Conservation (phyloP, 2,113 vertebrate species). For the Typhlomys cinereus region DNA sequence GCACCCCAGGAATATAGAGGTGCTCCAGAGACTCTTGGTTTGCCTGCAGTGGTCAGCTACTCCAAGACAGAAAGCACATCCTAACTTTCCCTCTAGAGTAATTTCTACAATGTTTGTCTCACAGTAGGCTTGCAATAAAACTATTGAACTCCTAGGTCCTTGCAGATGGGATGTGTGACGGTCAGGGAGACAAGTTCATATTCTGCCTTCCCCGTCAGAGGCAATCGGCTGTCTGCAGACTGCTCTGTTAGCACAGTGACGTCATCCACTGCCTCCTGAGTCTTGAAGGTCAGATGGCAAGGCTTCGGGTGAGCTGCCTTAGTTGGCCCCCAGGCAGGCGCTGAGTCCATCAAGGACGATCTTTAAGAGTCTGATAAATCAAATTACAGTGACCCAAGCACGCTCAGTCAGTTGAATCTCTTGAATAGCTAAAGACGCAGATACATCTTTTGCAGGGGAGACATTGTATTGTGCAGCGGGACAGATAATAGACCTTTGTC, state of each 20-base stretch:
- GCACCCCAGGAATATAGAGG: neutral
- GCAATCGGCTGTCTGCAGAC: neutral
- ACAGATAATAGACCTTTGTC: conserved; percentile 85
- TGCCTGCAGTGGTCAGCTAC: neutral
- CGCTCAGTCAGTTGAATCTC: conserved; percentile 83
- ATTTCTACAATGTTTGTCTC: neutral
- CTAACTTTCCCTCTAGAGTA: neutral
- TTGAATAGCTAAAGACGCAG: conserved; percentile 83
- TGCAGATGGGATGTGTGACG: neutral
- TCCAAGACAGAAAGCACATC: neutral
- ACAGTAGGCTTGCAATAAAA: neutral
- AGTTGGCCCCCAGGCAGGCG: neutral
- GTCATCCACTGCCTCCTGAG: neutral
- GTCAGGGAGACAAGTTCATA: neutral
- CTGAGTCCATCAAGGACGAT: conserved; percentile 78
- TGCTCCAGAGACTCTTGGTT: neutral
- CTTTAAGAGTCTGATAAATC: conserved; percentile 81
- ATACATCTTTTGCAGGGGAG: conserved; percentile 83
- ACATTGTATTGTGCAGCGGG: conserved; percentile 84
- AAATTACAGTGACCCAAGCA: conserved; percentile 79
- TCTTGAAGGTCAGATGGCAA: conserved; percentile 70
- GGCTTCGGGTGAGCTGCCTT: neutral
- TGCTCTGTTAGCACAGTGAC: neutral
- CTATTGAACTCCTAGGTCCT: neutral
- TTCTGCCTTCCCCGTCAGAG: neutral